These are phyloP conservation scores for Pachymerium ferrugineum DNA, from an alignment of 2,888 invertebrate species.

Conservation along the genomic window DNA sequence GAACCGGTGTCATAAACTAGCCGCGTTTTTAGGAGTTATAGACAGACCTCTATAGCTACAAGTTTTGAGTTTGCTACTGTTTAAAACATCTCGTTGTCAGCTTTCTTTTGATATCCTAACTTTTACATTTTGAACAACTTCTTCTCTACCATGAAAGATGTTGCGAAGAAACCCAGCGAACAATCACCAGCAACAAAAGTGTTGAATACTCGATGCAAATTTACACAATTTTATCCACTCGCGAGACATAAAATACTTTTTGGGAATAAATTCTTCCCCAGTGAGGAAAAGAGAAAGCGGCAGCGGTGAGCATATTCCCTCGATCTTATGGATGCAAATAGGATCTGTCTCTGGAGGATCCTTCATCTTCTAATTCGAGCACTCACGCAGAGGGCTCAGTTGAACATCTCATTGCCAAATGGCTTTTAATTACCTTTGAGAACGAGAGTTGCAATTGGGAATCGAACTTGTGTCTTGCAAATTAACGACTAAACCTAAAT, in stretches of 20 bases:
- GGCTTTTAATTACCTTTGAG: not conserved
- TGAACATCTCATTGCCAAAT: not conserved
- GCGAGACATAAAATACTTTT: constrained; percentile 22
- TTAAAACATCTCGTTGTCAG: too few relatives aligned
- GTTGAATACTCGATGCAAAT: constrained; percentile 20
- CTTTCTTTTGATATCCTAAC: too few relatives aligned
- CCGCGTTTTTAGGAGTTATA: too few relatives aligned
- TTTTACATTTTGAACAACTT: too few relatives aligned
- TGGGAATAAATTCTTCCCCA: constrained; percentile 12
- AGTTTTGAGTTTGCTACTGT: too few relatives aligned
- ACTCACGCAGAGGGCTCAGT: not conserved
- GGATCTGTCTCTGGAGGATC: constrained; percentile 2
- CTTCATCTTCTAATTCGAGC: constrained; percentile 8
- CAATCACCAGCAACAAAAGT: too few relatives aligned
- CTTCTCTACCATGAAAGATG: too few relatives aligned
- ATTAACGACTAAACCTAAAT: not conserved
- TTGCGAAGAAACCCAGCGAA: too few relatives aligned
- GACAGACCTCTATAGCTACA: too few relatives aligned
- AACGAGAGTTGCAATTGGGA: not conserved
- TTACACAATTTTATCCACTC: not conserved
- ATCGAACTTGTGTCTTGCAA: not conserved
- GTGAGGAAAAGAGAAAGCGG: not conserved
- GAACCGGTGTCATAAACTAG: not conserved
- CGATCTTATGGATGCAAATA: constrained; percentile 20
- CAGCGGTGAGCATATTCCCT: not conserved